Conservation (phyloP, 2,113 vertebrate species). For the Limnothrissa miodon region DNA sequence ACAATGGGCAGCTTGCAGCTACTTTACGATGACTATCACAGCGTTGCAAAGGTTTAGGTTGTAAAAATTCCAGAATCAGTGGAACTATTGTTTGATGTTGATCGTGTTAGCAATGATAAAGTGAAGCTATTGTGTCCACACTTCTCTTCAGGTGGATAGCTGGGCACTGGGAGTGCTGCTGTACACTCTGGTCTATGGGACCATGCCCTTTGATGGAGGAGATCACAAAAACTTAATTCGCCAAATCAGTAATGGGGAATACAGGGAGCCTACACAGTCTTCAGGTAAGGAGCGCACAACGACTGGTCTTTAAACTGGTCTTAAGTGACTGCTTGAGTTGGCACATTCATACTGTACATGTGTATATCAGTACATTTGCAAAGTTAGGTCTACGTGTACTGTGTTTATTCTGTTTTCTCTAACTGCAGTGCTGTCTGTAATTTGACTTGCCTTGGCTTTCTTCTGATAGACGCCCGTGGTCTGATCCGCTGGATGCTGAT, state of each 20-base stretch:
- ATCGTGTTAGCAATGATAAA: neutral
- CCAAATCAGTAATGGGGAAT: conserved; percentile 98
- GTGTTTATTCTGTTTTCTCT: neutral
- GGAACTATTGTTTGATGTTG: neutral
- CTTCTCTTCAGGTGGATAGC: conserved; percentile 86
- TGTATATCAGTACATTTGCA: neutral
- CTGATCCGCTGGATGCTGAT: conserved; percentile 99
- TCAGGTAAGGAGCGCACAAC: conserved; percentile 72
- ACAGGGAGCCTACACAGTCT: conserved; percentile 95
- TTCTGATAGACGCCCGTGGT: conserved; percentile 86
- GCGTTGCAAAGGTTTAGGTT: neutral
- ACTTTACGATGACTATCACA: neutral
- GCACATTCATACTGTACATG: neutral
- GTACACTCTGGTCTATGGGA: conserved; percentile 96
- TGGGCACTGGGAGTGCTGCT: conserved; percentile 97
- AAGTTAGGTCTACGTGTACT: neutral
- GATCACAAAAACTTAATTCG: conserved; percentile 98
- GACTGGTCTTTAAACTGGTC: no score
- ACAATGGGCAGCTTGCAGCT: neutral
- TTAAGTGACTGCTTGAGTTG: neutral
- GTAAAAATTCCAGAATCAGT: neutral
- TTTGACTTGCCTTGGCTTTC: neutral
- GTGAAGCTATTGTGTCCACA: neutral
- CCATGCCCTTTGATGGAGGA: conserved; percentile 97
- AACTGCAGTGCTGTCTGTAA: neutral